phyloP scores from a whole-genome alignment of 2,888 invertebrate genomes.

The Trissolcus japonicus region DNA sequence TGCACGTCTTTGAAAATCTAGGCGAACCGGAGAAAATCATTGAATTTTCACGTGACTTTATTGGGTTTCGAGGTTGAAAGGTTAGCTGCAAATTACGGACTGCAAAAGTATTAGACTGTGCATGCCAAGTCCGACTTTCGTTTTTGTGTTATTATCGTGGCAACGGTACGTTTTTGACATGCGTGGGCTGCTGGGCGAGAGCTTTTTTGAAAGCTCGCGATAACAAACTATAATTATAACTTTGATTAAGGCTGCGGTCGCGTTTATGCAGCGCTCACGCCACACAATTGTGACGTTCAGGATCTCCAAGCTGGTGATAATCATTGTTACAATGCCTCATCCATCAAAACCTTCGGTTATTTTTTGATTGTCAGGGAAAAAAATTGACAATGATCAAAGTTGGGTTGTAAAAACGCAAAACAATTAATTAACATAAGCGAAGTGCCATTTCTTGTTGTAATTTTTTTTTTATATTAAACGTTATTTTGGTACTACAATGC shows the following conservation, averaged over 20 bases:
- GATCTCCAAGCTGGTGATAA: neutral
- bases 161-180: neutral
- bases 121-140: constrained; percentile 21
- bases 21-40: neutral
- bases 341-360: no score
- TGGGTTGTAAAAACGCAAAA: neutral
- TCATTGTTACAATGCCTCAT: neutral
- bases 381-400: no score
- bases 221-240: neutral
- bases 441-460: no score
- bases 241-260: neutral
- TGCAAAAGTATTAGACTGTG: neutral
- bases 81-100: constrained; percentile 39
- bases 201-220: neutral
- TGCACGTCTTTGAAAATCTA: neutral
- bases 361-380: no score
- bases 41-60: constrained; percentile 23
- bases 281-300: neutral
- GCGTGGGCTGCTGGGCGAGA: neutral
- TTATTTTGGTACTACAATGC: no score
- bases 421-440: neutral
- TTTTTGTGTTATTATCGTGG: constrained; percentile 11
- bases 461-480: no score
- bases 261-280: neutral
- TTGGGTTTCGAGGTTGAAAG: constrained; percentile 46